Percentiles rank a stretch among this genome's conserved stretches.
These are phyloP conservation scores for Dicycla oo DNA, from an alignment of 2,888 invertebrate genomes.

Conservation along the genomic window DNA sequence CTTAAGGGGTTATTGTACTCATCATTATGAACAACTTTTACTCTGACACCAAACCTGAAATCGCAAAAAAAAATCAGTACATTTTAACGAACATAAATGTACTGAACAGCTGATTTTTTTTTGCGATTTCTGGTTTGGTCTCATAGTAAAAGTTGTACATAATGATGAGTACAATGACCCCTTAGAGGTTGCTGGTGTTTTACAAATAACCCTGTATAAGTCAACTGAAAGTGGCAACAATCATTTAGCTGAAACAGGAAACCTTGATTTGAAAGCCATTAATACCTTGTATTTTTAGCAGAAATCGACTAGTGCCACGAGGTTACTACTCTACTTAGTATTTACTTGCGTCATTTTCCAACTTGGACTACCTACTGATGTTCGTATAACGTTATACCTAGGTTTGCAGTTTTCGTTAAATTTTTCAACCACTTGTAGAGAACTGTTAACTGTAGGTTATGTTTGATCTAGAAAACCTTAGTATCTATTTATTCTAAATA, in stretches of 20 bases:
- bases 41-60: too few species aligned
- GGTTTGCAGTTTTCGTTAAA: neutral
- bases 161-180: too few species aligned
- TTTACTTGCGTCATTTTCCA: constrained; percentile 20
- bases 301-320: constrained; percentile 1
- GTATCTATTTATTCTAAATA: neutral
- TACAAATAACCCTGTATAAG: neutral
- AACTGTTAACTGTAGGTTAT: neutral
- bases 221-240: constrained; percentile 22
- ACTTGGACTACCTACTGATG: neutral
- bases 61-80: too few species aligned
- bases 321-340: constrained; percentile 40
- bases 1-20: too few species aligned
- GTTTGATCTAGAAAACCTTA: neutral
- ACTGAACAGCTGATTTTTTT: too few species aligned
- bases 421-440: neutral
- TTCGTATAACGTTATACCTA: constrained; percentile 4
- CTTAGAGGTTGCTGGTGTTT: too few species aligned
- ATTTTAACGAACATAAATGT: too few species aligned
- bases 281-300: constrained; percentile 37
- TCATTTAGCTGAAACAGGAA: constrained; percentile 17
- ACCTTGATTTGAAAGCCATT: constrained; percentile 20
- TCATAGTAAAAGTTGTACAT: too few species aligned
- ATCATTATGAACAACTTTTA: too few species aligned
- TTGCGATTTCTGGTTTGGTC: too few species aligned